Percentiles rank a stretch among this genome's conserved stretches.
phyloP scores from a whole-genome alignment of 2,113 vertebrate genomes.

The Pseudonaja textilis region DNA sequence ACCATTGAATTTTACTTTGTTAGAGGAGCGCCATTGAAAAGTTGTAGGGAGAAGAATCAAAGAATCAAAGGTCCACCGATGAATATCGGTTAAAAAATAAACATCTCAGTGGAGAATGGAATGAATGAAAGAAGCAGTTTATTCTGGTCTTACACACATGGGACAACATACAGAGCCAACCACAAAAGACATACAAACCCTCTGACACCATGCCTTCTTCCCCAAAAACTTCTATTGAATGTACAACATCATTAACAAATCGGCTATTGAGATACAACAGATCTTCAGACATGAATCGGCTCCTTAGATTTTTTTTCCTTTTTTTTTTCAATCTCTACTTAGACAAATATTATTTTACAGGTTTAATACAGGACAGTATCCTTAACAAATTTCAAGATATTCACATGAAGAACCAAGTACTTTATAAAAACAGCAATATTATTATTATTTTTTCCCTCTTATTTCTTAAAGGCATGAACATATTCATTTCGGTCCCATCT shows the following conservation, averaged over 20 bases:
- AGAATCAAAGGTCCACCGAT: neutral
- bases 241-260: slow-evolving; percentile 74
- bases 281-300: slow-evolving; percentile 61
- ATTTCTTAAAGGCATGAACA: slow-evolving; percentile 38
- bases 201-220: slow-evolving; percentile 75
- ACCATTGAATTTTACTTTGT: no score
- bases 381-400: slow-evolving; percentile 72
- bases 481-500: slow-evolving; percentile 45
- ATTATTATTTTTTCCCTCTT: slow-evolving; percentile 31
- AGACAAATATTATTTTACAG: slow-evolving; percentile 73
- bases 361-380: slow-evolving; percentile 71
- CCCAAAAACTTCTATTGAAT: slow-evolving; percentile 70
- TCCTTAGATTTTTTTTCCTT: slow-evolving; percentile 39
- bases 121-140: slow-evolving; percentile 76
- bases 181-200: slow-evolving; percentile 74
- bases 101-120: slow-evolving; percentile 48
- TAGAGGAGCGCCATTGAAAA: no score
- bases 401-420: slow-evolving; percentile 68
- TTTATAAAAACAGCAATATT: slow-evolving; percentile 64
- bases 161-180: slow-evolving; percentile 75
- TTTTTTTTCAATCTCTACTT: slow-evolving; percentile 58
- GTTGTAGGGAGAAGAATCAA: no score
- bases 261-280: slow-evolving; percentile 71
- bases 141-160: slow-evolving; percentile 76
- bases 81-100: neutral